These are phyloP conservation scores for Pseudomyrmex flavicornis DNA, from an alignment of 1,140 invertebrate genomes.

Conservation along the genomic window DNA sequence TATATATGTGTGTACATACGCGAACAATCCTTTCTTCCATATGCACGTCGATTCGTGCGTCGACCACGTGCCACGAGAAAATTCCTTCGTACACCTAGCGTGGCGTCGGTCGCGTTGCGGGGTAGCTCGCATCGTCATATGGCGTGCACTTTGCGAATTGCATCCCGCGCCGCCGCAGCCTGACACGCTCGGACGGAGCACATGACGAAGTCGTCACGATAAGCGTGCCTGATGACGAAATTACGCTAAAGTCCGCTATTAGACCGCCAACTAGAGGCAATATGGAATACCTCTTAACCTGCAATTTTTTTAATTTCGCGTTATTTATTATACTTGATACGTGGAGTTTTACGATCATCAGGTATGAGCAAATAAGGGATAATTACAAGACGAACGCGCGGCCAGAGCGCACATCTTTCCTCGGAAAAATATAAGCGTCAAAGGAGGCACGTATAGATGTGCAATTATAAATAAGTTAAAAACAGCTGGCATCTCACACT, in stretches of 20 bases:
- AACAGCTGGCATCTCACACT: slow-evolving; percentile 17
- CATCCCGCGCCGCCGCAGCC: slow-evolving; percentile 46
- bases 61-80: slow-evolving; percentile 62
- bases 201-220: slow-evolving; percentile 72
- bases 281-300: slow-evolving; percentile 40
- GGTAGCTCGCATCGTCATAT: slow-evolving; percentile 59
- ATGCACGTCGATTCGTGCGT: slow-evolving; percentile 62
- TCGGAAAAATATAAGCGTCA: not conserved
- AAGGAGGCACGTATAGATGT: slow-evolving; percentile 18
- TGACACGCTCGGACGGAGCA: slow-evolving; percentile 37
- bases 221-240: slow-evolving; percentile 63
- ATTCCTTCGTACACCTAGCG: slow-evolving; percentile 59
- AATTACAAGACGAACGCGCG: slow-evolving; percentile 14
- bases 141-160: slow-evolving; percentile 66
- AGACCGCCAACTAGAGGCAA: slow-evolving; percentile 6
- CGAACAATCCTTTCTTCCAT: slow-evolving; percentile 72
- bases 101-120: slow-evolving; percentile 6
- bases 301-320: slow-evolving; percentile 53
- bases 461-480: not conserved
- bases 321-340: slow-evolving; percentile 39
- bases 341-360: not conserved
- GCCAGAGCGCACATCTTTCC: not conserved
- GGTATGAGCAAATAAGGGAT: slow-evolving; percentile 45
- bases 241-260: slow-evolving; percentile 62
- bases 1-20: no score